These are phyloP conservation scores for Erpetoichthys calabaricus DNA, from an alignment of 2,797 vertebrate species.

Conservation along the genomic window DNA sequence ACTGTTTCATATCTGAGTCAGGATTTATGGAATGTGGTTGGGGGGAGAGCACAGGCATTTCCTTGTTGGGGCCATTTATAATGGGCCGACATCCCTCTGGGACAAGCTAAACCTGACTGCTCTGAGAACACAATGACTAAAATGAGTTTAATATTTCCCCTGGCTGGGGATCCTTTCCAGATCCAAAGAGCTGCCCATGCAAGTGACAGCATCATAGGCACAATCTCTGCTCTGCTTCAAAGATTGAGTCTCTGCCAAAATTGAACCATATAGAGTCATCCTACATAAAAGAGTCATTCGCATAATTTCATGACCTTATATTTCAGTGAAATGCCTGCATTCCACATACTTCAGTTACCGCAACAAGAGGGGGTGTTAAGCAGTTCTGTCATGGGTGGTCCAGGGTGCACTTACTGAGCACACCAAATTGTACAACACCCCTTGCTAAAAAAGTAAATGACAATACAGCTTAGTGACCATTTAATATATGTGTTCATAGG, in stretches of 20 bases:
- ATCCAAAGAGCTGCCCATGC: not conserved
- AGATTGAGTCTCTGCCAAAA: slow-evolving; percentile 4
- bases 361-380: not conserved
- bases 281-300: not conserved
- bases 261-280: slow-evolving; percentile 10
- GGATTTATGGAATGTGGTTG: slow-evolving; percentile 23
- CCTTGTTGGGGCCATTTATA: slow-evolving; percentile 34
- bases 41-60: slow-evolving; percentile 23
- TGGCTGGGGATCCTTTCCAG: slow-evolving; percentile 6
- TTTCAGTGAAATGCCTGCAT: slow-evolving; percentile 1
- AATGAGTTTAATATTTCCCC: slow-evolving; percentile 38
- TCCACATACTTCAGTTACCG: not conserved
- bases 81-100: slow-evolving; percentile 38
- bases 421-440: no score
- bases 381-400: not conserved
- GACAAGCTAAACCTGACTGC: slow-evolving; percentile 34
- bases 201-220: not conserved
- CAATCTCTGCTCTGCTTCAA: not conserved
- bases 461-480: no score
- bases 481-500: no score
- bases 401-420: not conserved
- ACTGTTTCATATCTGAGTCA: slow-evolving; percentile 24
- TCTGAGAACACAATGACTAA: slow-evolving; percentile 37
- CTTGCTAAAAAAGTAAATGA: no score
- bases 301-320: not conserved